These are phyloP conservation scores for Sebastes ruberrimus DNA, from an alignment of 2,797 vertebrate species.

Conservation along the genomic window DNA sequence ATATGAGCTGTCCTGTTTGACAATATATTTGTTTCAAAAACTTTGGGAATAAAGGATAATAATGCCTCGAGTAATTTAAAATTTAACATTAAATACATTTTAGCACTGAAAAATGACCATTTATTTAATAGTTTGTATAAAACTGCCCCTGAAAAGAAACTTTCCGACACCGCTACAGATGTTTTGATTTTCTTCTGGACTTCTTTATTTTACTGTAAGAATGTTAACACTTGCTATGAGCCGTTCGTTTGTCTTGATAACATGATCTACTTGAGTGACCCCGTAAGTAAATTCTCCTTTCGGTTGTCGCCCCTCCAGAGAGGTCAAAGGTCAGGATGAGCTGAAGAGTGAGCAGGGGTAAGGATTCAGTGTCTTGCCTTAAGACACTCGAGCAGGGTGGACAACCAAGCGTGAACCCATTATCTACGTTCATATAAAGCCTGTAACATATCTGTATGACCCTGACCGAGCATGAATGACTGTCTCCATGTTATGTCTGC, in stretches of 20 bases:
- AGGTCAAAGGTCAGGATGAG: slow-evolving; percentile 46
- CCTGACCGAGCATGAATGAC: not conserved
- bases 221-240: not conserved
- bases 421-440: slow-evolving; percentile 6
- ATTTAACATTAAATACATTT: not conserved
- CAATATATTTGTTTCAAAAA: too few species aligned
- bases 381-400: not conserved
- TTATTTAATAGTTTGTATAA: not conserved
- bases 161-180: not conserved
- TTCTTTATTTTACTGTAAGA: not conserved
- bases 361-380: slow-evolving; percentile 16
- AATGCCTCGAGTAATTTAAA: not conserved
- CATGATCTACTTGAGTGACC: slow-evolving; percentile 23
- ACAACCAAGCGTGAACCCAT: slow-evolving; percentile 3
- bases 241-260: not conserved
- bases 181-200: not conserved
- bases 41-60: too few species aligned
- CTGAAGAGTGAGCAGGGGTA: slow-evolving; percentile 3
- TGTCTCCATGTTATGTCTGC: not conserved
- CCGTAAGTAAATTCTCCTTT: slow-evolving; percentile 15
- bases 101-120: not conserved
- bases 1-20: not conserved
- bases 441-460: not conserved
- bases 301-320: not conserved
- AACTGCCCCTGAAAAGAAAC: not conserved